Conservation (phyloP, 1,140 invertebrate genomes). For the Chrysopa pallens region DNA sequence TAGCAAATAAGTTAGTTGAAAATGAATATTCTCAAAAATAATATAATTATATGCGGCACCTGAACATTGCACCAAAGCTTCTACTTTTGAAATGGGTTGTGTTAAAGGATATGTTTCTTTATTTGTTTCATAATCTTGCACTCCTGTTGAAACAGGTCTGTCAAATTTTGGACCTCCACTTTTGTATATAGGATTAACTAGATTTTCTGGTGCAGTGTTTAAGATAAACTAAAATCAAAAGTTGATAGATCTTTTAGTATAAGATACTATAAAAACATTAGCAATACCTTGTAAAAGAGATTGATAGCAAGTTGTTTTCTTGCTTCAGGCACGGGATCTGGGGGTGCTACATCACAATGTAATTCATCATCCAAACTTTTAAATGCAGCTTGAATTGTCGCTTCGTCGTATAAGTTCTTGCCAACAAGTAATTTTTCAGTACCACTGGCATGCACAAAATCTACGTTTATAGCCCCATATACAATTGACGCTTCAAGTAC, state of each 20-base stretch:
- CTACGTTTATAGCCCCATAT: constrained; percentile 47
- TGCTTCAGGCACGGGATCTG: constrained; percentile 42
- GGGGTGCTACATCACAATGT: constrained; percentile 37
- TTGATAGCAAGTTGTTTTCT: constrained; percentile 43
- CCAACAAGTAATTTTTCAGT: constrained; percentile 47
- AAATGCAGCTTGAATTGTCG: constrained; percentile 33
- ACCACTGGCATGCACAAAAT: constrained; percentile 48
- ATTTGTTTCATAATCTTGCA: constrained; percentile 46
- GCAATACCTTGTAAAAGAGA: constrained; percentile 54
- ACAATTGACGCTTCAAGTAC: constrained; percentile 19
- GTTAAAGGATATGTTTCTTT: constrained; percentile 47
- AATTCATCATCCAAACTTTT: constrained; percentile 37
- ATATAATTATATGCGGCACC: constrained; percentile 12
- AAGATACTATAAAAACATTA: constrained; percentile 10
- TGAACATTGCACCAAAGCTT: constrained; percentile 45
- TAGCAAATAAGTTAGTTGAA: not conserved
- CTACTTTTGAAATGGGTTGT: constrained; percentile 51
- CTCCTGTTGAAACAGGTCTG: constrained; percentile 43
- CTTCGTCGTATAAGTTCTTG: constrained; percentile 28
- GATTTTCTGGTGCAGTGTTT: constrained; percentile 22
- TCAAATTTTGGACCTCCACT: constrained; percentile 32
- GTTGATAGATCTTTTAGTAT: no score
- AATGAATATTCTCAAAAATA: not conserved
- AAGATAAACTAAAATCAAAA: no score
- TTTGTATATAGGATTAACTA: constrained; percentile 17